A percentile compares a stretch with the other conserved stretches of the same genome.
These are phyloP conservation scores for Lordiphosa fenestrarum DNA, from an alignment of 2,888 invertebrate genomes.

Conservation along the genomic window DNA sequence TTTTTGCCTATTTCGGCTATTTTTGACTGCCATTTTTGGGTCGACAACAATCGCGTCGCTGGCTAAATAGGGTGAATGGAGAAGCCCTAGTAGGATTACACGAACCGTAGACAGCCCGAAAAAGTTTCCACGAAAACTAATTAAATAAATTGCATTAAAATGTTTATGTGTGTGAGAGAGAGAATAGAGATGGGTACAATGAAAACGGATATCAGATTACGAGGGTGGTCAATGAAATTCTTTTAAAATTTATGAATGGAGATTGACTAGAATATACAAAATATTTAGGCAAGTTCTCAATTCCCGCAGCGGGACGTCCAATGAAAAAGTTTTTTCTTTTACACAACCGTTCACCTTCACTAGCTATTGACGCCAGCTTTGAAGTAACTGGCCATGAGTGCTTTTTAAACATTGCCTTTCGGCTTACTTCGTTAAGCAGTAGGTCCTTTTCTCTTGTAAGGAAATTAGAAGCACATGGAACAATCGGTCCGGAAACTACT, in stretches of 20 bases:
- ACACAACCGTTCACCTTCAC: no score
- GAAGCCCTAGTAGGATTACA: neutral
- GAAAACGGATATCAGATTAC: slow-evolving; percentile 42
- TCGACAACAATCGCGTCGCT: neutral
- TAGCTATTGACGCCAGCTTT: no score
- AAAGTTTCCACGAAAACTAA: slow-evolving; percentile 60
- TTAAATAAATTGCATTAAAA: slow-evolving; percentile 63
- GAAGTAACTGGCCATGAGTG: no score
- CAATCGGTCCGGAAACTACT: no score
- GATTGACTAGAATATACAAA: no score
- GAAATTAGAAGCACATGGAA: no score
- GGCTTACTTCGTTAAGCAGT: no score
- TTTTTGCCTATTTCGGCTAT: slow-evolving; percentile 21
- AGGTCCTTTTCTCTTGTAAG: no score
- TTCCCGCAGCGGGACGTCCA: no score
- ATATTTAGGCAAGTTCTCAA: no score
- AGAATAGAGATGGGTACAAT: slow-evolving; percentile 27
- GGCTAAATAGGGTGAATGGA: neutral
- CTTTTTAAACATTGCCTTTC: no score
- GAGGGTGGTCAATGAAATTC: slow-evolving; percentile 15
- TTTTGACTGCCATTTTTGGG: slow-evolving; percentile 25
- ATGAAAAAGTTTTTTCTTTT: no score
- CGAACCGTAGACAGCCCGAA: neutral
- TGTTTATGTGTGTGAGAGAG: slow-evolving; percentile 1
- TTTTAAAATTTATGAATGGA: neutral